phyloP scores from a whole-genome alignment of 2,113 vertebrate species.

The Toxotes jaculatrix region DNA sequence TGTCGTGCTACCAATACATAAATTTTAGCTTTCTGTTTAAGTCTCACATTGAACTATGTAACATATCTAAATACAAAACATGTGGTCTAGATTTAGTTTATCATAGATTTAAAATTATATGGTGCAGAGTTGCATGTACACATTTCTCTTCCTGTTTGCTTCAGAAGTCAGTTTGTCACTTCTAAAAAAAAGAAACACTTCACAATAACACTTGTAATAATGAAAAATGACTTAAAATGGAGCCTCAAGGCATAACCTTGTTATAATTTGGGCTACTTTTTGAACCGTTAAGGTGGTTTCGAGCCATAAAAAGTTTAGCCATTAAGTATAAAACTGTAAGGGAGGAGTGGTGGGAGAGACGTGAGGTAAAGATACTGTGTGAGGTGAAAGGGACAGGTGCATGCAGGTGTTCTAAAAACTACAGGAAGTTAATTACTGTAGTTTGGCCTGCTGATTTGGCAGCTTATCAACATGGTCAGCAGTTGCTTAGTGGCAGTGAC shows the following conservation, averaged over 20 bases:
- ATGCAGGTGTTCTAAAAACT: not conserved
- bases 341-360: too few relatives aligned
- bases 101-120: conserved; percentile 23
- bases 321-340: too few relatives aligned
- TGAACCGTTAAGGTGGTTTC: too few relatives aligned
- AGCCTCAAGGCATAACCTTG: too few relatives aligned
- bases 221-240: too few relatives aligned
- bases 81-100: conserved; percentile 3
- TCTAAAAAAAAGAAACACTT: not conserved
- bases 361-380: not conserved
- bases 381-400: not conserved
- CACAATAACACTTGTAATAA: not conserved
- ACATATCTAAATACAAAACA: not conserved
- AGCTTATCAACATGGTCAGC: not conserved
- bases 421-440: not conserved
- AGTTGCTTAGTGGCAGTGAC: not conserved
- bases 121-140: not conserved
- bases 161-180: not conserved
- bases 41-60: not conserved
- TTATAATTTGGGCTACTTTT: too few relatives aligned
- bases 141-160: not conserved
- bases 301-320: too few relatives aligned
- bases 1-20: not conserved
- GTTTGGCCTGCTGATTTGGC: not conserved
- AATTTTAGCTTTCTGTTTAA: not conserved